Evolutionary conservation across 1,140 invertebrate species (phyloP).

Genomic region (Steinernema khuongi): DNA sequence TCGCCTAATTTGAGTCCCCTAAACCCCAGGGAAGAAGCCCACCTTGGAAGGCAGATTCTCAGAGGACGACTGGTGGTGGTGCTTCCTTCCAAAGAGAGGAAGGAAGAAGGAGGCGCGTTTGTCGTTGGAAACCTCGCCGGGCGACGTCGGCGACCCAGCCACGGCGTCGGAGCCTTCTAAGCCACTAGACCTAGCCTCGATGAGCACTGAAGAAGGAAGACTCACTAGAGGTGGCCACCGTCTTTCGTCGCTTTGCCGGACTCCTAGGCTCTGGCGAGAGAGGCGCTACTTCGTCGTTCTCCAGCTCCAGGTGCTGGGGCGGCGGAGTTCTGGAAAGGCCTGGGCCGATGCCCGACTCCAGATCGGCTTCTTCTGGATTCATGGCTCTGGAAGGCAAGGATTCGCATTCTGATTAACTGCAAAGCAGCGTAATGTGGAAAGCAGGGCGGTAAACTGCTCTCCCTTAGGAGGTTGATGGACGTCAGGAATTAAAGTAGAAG

Average conservation of each 20-base stretch:
- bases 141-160: neutral
- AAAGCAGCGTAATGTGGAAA: no score
- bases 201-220: neutral
- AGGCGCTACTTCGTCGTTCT: neutral
- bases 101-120: constrained; percentile 4
- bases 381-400: neutral
- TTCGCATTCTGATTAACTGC: no score
- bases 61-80: neutral
- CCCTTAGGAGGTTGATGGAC: no score
- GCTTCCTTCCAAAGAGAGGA: neutral
- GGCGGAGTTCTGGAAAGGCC: neutral
- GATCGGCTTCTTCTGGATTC: neutral
- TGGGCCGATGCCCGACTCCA: neutral
- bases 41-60: constrained; percentile 5
- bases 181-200: neutral
- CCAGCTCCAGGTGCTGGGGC: neutral
- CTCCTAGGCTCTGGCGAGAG: neutral
- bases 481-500: no score
- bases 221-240: neutral
- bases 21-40: no score
- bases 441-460: no score
- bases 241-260: neutral
- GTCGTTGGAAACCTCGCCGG: neutral
- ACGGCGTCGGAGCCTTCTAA: neutral
- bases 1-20: no score